These are phyloP conservation scores for Amphiprion clarkii DNA, from an alignment of 2,797 vertebrate species.

Conservation along the genomic window DNA sequence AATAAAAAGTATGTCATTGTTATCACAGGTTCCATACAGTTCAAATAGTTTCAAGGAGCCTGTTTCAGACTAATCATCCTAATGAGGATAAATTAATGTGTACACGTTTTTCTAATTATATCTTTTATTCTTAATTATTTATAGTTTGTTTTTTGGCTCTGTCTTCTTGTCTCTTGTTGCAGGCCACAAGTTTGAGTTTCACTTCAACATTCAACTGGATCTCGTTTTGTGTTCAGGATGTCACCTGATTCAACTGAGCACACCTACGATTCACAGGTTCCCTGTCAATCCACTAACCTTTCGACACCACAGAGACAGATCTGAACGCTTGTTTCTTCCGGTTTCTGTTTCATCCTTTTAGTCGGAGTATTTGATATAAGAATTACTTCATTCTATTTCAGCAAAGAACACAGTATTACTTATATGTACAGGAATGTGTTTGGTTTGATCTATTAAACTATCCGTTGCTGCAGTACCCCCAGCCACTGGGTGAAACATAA, in stretches of 20 bases:
- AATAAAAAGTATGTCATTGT: background rate
- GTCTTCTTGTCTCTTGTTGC: conserved; percentile 55
- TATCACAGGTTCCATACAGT: background rate
- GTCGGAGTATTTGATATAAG: background rate
- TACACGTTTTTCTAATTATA: conserved; percentile 17
- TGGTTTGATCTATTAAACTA: conserved; percentile 15
- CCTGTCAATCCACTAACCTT: background rate
- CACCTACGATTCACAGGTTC: background rate
- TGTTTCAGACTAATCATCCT: background rate
- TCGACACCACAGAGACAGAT: background rate
- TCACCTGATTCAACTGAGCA: background rate
- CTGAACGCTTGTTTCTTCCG: background rate
- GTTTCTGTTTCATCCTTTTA: background rate
- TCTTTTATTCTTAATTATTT: conserved; percentile 60
- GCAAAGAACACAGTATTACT: background rate
- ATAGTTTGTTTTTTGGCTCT: conserved; percentile 32
- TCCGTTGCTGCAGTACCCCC: background rate
- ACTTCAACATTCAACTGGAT: conserved; percentile 40
- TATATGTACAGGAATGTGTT: conserved; percentile 5
- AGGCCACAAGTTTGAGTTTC: conserved; percentile 61
- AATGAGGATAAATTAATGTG: conserved; percentile 1
- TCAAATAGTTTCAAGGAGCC: background rate
- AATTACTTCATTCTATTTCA: background rate
- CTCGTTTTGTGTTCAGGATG: conserved; percentile 7
- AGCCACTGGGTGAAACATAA: conserved; percentile 45